phyloP scores from a whole-genome alignment of 2,113 vertebrate genomes.

The Asarcornis scutulata region DNA sequence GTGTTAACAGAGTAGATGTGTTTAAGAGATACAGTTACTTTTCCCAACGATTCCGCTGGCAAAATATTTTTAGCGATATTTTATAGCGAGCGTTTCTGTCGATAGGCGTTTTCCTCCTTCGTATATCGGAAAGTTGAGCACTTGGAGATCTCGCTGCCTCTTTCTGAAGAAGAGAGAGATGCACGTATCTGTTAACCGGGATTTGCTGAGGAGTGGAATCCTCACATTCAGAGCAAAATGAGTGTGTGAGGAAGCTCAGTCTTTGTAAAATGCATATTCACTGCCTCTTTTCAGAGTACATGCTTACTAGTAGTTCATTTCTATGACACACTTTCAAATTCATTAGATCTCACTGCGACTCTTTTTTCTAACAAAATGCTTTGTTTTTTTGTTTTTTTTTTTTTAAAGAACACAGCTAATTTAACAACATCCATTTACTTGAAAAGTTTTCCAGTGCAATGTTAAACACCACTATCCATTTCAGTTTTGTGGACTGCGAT shows the following conservation, averaged over 20 bases:
- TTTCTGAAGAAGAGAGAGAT: not conserved
- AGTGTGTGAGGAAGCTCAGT: not conserved
- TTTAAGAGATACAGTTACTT: not conserved
- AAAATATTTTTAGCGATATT: not conserved
- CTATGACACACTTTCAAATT: not conserved
- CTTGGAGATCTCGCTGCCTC: not conserved
- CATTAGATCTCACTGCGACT: not conserved
- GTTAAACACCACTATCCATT: not conserved
- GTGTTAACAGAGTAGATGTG: not conserved
- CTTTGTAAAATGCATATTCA: not conserved
- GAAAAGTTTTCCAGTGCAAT: not conserved
- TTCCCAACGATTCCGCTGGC: not conserved
- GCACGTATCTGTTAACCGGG: not conserved
- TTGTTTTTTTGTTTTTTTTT: not conserved
- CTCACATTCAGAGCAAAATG: not conserved
- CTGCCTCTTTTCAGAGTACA: not conserved
- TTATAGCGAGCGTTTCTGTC: not conserved
- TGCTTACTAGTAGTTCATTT: not conserved
- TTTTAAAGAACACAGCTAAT: not conserved
- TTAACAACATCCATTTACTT: not conserved
- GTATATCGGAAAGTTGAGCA: not conserved
- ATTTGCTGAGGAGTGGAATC: not conserved
- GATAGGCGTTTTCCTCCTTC: not conserved
- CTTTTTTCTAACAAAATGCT: not conserved
- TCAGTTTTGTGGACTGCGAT: not conserved